Evolutionary conservation across 92 coral and sea anemone genomes (phyloP).

Genomic region (Epizoanthus illoricatus): DNA sequence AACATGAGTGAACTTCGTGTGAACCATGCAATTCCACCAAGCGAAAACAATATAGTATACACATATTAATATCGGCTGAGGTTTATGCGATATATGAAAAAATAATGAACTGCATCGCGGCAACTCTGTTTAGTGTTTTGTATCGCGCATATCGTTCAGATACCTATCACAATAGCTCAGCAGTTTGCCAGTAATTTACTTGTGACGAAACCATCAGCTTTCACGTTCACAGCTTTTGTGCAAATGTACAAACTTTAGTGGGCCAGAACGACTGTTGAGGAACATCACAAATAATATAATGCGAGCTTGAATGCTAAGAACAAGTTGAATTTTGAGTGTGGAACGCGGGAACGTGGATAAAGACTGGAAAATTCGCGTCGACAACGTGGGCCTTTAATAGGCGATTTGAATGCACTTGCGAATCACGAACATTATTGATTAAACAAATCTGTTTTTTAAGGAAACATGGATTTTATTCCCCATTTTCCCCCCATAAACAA

Average conservation of each 20-base stretch:
- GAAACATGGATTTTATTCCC: slow-evolving; percentile 6
- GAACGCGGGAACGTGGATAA: slow-evolving; percentile 12
- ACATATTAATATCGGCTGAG: neutral
- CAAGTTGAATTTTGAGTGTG: neutral
- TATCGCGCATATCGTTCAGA: neutral
- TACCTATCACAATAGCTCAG: slow-evolving; percentile 33
- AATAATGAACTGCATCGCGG: neutral
- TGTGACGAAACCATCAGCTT: slow-evolving; percentile 42
- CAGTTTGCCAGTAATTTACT: slow-evolving; percentile 24
- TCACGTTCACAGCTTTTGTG: slow-evolving; percentile 31
- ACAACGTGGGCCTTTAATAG: slow-evolving; percentile 29
- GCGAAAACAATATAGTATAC: slow-evolving; percentile 3
- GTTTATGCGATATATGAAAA: neutral
- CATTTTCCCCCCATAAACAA: slow-evolving; percentile 5
- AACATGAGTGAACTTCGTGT: slow-evolving; percentile 31
- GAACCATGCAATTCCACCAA: slow-evolving; percentile 3
- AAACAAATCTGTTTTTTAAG: slow-evolving; percentile 30
- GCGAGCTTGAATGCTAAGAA: neutral
- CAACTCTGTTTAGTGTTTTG: neutral
- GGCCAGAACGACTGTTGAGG: neutral
- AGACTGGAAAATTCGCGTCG: slow-evolving; percentile 2
- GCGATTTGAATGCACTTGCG: slow-evolving; percentile 21
- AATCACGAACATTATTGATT: slow-evolving; percentile 21
- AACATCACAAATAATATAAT: neutral
- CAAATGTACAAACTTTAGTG: slow-evolving; percentile 18